Percentiles rank a stretch among this genome's conserved stretches.
These are phyloP conservation scores for Agrenia bidenticulata DNA, from an alignment of 2,888 invertebrate genomes.

Conservation along the genomic window DNA sequence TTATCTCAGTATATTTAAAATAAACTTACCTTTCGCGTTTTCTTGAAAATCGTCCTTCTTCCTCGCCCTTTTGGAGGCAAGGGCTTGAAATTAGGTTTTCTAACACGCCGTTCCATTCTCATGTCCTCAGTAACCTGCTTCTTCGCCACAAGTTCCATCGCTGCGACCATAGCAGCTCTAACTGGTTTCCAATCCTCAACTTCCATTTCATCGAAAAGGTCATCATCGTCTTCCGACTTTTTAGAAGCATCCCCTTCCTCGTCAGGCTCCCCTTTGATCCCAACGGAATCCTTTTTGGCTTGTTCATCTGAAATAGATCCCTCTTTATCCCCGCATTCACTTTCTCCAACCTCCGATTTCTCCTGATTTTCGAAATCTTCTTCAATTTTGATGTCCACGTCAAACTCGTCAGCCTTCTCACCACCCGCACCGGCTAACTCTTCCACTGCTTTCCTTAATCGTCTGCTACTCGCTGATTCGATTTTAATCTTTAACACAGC, in stretches of 20 bases:
- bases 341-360: background rate
- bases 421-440: background rate
- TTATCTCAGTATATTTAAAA: background rate
- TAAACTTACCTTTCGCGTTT: conserved; percentile 5
- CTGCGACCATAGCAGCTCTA: conserved; percentile 9
- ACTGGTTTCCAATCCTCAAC: conserved; percentile 14
- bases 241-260: background rate
- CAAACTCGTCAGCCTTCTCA: background rate
- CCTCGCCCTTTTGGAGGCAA: conserved; percentile 14
- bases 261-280: background rate
- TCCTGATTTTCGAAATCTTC: background rate
- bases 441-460: no score
- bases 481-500: no score
- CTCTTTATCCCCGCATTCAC: background rate
- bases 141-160: conserved; percentile 22
- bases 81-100: conserved; percentile 10
- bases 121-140: conserved; percentile 17
- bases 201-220: background rate
- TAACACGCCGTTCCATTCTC: conserved; percentile 9
- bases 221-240: conserved; percentile 6
- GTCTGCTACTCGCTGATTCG: no score
- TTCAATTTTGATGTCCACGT: background rate
- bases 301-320: no score
- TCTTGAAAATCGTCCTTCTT: conserved; percentile 10
- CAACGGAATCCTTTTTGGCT: background rate